These are phyloP conservation scores for Vombatus ursinus DNA, from an alignment of 2,113 vertebrate genomes.

Conservation along the genomic window DNA sequence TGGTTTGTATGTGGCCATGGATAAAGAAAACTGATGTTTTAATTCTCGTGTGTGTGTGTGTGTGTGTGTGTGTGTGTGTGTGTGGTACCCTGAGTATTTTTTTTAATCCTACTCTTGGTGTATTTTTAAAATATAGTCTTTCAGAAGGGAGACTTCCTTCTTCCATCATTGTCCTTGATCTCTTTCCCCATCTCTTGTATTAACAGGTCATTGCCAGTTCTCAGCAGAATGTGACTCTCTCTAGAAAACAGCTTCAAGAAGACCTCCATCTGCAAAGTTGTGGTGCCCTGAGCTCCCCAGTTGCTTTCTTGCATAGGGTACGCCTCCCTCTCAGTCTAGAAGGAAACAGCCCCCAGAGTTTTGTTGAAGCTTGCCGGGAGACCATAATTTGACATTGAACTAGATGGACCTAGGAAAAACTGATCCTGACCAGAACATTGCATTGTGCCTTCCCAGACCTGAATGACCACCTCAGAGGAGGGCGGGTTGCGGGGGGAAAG, in stretches of 20 bases:
- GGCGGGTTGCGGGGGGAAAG: neutral
- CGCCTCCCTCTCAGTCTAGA: constrained; percentile 47
- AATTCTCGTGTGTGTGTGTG: neutral
- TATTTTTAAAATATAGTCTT: neutral
- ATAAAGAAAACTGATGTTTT: neutral
- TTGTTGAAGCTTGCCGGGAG: constrained; percentile 85
- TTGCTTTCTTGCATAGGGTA: constrained; percentile 80
- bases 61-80: neutral
- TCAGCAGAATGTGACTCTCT: constrained; percentile 78
- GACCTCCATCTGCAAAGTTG: constrained; percentile 95
- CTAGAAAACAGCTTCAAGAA: constrained; percentile 83
- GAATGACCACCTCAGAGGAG: constrained; percentile 32
- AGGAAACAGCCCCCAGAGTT: constrained; percentile 81
- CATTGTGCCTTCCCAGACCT: neutral
- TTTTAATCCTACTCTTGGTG: neutral
- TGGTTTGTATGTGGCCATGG: neutral
- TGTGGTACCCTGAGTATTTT: neutral
- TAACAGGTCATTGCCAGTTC: constrained; percentile 88
- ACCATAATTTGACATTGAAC: constrained; percentile 85
- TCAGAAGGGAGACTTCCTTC: neutral
- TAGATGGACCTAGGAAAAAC: constrained; percentile 24
- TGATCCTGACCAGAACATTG: constrained; percentile 57
- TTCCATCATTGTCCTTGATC: neutral
- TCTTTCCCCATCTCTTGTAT: neutral
- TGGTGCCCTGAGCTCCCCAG: constrained; percentile 89